A percentile compares a stretch with the other conserved stretches of the same genome.
Evolutionary conservation across 2,888 invertebrate species (phyloP).

Genomic region (Perdita meconis): DNA sequence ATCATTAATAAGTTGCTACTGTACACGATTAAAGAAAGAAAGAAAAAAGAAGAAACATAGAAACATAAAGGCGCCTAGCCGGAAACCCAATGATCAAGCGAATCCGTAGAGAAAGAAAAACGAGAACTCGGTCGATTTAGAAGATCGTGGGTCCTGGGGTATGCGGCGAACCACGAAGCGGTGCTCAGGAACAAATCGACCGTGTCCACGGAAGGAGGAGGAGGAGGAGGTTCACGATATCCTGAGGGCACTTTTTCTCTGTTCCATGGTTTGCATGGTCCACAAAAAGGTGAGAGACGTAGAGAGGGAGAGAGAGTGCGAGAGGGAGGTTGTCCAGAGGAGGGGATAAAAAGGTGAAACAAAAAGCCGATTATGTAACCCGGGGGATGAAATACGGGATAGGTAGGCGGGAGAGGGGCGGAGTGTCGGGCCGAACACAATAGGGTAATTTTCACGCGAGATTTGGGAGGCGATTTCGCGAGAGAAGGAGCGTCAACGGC

Average conservation of each 20-base stretch:
- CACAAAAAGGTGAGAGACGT: slow-evolving; percentile 33
- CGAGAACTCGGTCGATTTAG: slow-evolving; percentile 64
- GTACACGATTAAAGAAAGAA: neutral
- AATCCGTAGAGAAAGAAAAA: slow-evolving; percentile 8
- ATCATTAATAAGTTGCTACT: neutral
- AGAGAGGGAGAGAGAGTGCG: slow-evolving; percentile 14
- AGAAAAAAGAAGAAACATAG: neutral
- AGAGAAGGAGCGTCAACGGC: slow-evolving; percentile 66
- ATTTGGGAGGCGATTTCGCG: slow-evolving; percentile 83
- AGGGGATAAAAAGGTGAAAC: slow-evolving; percentile 81
- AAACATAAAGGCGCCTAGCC: neutral
- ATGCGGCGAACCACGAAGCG: slow-evolving; percentile 62
- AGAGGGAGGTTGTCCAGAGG: neutral
- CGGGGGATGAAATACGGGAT: slow-evolving; percentile 81
- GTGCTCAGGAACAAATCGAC: slow-evolving; percentile 74
- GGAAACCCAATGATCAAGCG: slow-evolving; percentile 28
- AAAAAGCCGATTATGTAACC: slow-evolving; percentile 84
- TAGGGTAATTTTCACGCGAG: slow-evolving; percentile 85
- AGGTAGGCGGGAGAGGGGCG: slow-evolving; percentile 56
- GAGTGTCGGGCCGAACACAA: slow-evolving; percentile 77
- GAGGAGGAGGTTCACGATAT: slow-evolving; percentile 68
- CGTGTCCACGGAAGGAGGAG: slow-evolving; percentile 49
- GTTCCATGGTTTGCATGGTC: slow-evolving; percentile 19
- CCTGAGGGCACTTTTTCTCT: slow-evolving; percentile 61
- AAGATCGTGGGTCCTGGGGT: slow-evolving; percentile 44